Percentiles rank a stretch among this genome's conserved stretches.
phyloP scores from a whole-genome alignment of 2,888 invertebrate species.

The Gandaritis pyraliata region DNA sequence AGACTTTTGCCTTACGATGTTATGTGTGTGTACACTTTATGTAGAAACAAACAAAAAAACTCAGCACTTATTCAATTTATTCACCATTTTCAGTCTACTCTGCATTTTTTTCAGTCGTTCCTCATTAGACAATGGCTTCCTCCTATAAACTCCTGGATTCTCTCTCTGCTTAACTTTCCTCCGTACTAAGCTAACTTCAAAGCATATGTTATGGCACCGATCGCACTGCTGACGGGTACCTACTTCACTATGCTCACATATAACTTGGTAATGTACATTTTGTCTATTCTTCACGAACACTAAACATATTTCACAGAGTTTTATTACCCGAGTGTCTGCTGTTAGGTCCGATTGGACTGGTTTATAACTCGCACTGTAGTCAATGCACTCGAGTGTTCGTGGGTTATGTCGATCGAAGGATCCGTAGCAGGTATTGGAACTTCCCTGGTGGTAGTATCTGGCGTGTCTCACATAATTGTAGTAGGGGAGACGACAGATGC shows the following conservation, averaged over 20 bases:
- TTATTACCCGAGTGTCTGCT: slow-evolving; percentile 3
- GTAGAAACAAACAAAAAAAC: slow-evolving; percentile 14
- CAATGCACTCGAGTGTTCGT: background rate
- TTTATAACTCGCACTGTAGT: background rate
- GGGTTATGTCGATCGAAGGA: slow-evolving; percentile 4
- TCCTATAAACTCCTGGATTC: slow-evolving; percentile 13
- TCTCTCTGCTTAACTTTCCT: slow-evolving; percentile 9
- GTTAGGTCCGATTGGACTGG: background rate
- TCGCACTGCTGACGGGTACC: slow-evolving; percentile 46
- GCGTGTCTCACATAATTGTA: slow-evolving; percentile 32
- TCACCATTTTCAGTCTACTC: slow-evolving; percentile 55
- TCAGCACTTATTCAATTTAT: slow-evolving; percentile 38
- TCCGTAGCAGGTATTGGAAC: background rate
- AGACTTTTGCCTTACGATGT: too few species aligned
- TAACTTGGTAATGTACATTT: slow-evolving; percentile 37
- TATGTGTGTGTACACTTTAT: too few species aligned
- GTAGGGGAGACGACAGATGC: slow-evolving; percentile 17
- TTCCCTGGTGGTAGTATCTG: slow-evolving; percentile 17
- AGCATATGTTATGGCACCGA: slow-evolving; percentile 46
- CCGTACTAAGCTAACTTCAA: slow-evolving; percentile 50
- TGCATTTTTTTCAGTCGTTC: slow-evolving; percentile 53
- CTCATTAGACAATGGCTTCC: slow-evolving; percentile 41
- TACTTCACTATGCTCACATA: slow-evolving; percentile 36
- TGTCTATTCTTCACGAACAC: slow-evolving; percentile 47
- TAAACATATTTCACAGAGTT: slow-evolving; percentile 53